A percentile compares a stretch with the other conserved stretches of the same genome.
Conservation (phyloP, 2,888 invertebrate species). For the Sminthurinus aureus region DNA sequence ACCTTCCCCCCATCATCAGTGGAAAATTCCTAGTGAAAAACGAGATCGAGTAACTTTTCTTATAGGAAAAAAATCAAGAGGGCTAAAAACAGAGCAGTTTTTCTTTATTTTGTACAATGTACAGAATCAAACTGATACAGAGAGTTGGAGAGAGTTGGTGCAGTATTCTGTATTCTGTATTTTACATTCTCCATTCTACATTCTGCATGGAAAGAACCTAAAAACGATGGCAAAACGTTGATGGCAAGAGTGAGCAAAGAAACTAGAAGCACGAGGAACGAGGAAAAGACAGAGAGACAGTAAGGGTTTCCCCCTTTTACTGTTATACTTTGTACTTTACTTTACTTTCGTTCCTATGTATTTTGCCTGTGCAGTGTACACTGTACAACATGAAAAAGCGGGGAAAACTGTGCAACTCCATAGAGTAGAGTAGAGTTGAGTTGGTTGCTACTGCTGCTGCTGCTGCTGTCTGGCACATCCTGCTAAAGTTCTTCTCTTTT, state of each 20-base stretch:
- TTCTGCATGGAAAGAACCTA: too few relatives aligned
- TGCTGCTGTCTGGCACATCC: constrained; percentile 4
- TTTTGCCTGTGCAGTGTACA: not conserved
- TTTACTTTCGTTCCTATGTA: not conserved
- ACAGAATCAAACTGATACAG: not conserved
- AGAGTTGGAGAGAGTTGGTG: not conserved
- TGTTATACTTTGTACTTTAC: not conserved
- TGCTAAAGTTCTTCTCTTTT: not conserved
- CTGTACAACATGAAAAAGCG: constrained; percentile 2
- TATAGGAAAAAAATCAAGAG: not conserved
- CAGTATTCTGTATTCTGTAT: not conserved
- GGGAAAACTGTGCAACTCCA: not conserved
- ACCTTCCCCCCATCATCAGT: not conserved
- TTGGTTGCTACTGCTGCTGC: not conserved
- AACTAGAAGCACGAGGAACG: constrained; percentile 1
- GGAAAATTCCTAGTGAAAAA: not conserved
- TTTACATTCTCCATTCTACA: too few relatives aligned
- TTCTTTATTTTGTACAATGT: not conserved
- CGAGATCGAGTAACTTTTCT: not conserved
- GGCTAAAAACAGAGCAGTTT: too few relatives aligned
- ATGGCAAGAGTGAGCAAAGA: not conserved
- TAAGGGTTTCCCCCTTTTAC: not conserved
- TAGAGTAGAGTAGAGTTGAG: not conserved
- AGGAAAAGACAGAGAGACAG: not conserved
- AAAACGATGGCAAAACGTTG: too few relatives aligned